phyloP scores from a whole-genome alignment of 35 echinoderm and acorn worm species.

The Anneissia japonica region DNA sequence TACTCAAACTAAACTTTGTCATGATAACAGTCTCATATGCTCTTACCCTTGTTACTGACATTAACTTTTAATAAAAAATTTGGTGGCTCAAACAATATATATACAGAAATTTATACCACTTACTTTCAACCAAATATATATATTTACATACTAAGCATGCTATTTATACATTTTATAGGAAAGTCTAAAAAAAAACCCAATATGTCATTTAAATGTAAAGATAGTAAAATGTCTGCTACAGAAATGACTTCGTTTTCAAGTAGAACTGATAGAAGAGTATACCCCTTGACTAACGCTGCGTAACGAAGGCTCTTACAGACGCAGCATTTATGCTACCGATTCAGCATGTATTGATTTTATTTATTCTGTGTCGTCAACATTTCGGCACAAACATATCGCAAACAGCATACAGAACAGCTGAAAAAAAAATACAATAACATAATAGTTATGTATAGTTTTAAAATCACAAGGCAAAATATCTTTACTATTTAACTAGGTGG shows the following conservation, averaged over 20 bases:
- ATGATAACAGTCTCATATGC: background rate
- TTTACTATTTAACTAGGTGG: too few relatives aligned
- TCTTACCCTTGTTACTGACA: background rate
- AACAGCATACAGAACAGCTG: slow-evolving; percentile 9
- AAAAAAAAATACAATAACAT: background rate
- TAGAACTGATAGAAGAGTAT: background rate
- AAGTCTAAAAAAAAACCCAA: background rate
- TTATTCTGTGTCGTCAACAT: background rate
- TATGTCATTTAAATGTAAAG: background rate
- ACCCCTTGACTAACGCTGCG: background rate
- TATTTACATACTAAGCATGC: background rate
- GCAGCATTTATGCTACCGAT: background rate
- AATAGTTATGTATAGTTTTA: background rate
- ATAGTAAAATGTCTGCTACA: background rate
- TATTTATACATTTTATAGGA: background rate
- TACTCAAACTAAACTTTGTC: too few relatives aligned
- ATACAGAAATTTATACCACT: background rate
- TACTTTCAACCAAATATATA: background rate
- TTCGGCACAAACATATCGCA: slow-evolving; percentile 17
- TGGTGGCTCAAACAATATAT: background rate
- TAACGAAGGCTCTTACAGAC: too few relatives aligned
- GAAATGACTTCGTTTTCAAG: background rate
- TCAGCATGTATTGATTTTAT: background rate
- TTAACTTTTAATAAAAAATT: background rate
- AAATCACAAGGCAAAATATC: too few relatives aligned